These are phyloP conservation scores for Tyria jacobaeae DNA, from an alignment of 2,888 invertebrate species.

Conservation along the genomic window DNA sequence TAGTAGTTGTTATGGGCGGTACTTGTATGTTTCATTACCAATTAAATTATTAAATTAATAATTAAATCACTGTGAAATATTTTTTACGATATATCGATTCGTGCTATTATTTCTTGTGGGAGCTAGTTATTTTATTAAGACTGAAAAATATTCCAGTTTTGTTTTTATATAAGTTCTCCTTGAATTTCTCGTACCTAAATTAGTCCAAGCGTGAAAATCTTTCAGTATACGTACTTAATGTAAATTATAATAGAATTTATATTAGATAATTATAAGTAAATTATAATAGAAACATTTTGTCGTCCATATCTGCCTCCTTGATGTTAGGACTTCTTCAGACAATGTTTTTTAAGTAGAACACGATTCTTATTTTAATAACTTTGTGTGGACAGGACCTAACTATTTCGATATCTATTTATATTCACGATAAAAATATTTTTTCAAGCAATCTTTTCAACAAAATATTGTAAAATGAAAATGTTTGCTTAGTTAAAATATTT, in stretches of 20 bases:
- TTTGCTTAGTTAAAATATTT: conserved; percentile 45
- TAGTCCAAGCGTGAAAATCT: conserved; percentile 83
- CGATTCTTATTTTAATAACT: conserved; percentile 44
- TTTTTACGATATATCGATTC: conserved; percentile 29
- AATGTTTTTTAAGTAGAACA: conserved; percentile 49
- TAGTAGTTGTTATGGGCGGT: conserved; percentile 80
- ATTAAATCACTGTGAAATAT: conserved; percentile 40
- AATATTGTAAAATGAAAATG: conserved; percentile 9
- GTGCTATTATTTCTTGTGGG: conserved; percentile 58
- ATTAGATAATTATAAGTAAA: conserved; percentile 86
- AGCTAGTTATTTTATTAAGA: conserved; percentile 82
- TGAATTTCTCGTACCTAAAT: conserved; percentile 78
- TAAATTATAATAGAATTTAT: conserved; percentile 86
- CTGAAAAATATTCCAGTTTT: conserved; percentile 83
- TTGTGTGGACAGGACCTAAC: conserved; percentile 66
- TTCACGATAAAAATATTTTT: conserved; percentile 44
- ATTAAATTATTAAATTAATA: conserved; percentile 74
- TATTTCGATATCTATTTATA: conserved; percentile 19
- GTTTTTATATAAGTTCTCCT: conserved; percentile 68
- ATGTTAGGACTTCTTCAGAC: conserved; percentile 71
- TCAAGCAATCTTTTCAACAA: conserved; percentile 18
- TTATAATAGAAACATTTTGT: conserved; percentile 82
- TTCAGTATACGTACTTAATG: conserved; percentile 87
- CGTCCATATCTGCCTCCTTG: conserved; percentile 66
- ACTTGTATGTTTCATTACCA: conserved; percentile 78